Percentiles rank a stretch among this genome's conserved stretches.
Evolutionary conservation across 1,140 invertebrate genomes (phyloP).

Genomic region (Cotesia vestalis): DNA sequence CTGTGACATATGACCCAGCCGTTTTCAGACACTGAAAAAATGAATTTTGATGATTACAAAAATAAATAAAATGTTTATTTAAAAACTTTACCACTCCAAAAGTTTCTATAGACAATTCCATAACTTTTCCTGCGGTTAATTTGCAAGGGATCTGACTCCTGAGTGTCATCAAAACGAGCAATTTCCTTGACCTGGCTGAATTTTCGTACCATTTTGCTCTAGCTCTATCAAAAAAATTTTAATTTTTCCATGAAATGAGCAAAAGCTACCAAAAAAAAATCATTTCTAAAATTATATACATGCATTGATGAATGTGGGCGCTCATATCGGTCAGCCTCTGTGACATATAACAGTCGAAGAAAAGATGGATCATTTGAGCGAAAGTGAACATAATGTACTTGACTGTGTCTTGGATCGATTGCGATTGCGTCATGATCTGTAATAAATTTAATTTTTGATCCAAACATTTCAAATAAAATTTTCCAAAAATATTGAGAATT

Average conservation of each 20-base stretch:
- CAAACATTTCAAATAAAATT: too few species aligned
- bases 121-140: slow-evolving; percentile 24
- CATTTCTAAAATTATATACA: slow-evolving; percentile 14
- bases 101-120: slow-evolving; percentile 23
- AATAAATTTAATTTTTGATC: not conserved
- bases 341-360: slow-evolving; percentile 36
- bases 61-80: not conserved
- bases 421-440: not conserved
- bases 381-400: slow-evolving; percentile 9
- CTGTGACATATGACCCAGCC: slow-evolving; percentile 23
- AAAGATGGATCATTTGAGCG: slow-evolving; percentile 37
- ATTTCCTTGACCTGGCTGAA: slow-evolving; percentile 19
- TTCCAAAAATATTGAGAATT: not conserved
- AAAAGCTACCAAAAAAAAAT: not conserved
- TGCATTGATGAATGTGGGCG: slow-evolving; percentile 16
- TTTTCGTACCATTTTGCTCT: slow-evolving; percentile 25
- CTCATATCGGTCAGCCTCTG: slow-evolving; percentile 40
- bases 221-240: not conserved
- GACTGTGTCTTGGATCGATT: slow-evolving; percentile 1
- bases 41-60: not conserved
- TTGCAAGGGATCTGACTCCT: slow-evolving; percentile 26
- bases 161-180: slow-evolving; percentile 7
- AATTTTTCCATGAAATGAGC: not conserved
- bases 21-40: not conserved
- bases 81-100: slow-evolving; percentile 19